Conservation (phyloP, 2,113 vertebrate species). For the Leucosticte australis region DNA sequence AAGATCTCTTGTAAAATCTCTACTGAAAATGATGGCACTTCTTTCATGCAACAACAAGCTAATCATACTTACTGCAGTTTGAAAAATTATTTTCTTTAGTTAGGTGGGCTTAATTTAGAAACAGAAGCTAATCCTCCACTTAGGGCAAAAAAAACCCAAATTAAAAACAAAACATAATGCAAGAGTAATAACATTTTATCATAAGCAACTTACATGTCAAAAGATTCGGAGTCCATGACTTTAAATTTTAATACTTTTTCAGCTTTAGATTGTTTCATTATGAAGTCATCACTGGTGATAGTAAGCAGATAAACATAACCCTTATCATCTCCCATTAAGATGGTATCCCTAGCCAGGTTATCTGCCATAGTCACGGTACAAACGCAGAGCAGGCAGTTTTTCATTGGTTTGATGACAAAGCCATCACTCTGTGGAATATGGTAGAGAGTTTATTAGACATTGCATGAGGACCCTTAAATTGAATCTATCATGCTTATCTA, state of each 20-base stretch:
- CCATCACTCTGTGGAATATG: conserved; percentile 63
- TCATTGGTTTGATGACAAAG: conserved; percentile 73
- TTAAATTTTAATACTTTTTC: conserved; percentile 46
- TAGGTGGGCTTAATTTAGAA: neutral
- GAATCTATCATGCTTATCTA: neutral
- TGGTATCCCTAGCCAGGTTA: conserved; percentile 55
- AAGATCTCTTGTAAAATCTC: neutral
- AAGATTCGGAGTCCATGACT: conserved; percentile 64
- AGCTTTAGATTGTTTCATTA: conserved; percentile 54
- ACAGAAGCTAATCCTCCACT: neutral
- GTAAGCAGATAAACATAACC: conserved; percentile 71
- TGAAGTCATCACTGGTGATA: conserved; percentile 67
- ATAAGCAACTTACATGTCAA: conserved; percentile 60
- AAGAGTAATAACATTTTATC: neutral
- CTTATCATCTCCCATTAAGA: conserved; percentile 75
- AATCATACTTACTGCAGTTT: neutral
- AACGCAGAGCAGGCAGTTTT: conserved; percentile 72
- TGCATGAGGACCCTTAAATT: neutral
- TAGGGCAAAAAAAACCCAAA: neutral
- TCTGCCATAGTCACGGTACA: conserved; percentile 38
- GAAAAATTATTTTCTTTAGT: neutral
- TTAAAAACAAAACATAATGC: neutral
- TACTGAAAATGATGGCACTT: neutral
- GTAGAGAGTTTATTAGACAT: neutral
- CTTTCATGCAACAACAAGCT: neutral